Evolutionary conservation across 1,140 invertebrate species (phyloP), one percentile per base, ranked within the genome.

Genomic region (Muscidifurax raptorellus): DNA sequence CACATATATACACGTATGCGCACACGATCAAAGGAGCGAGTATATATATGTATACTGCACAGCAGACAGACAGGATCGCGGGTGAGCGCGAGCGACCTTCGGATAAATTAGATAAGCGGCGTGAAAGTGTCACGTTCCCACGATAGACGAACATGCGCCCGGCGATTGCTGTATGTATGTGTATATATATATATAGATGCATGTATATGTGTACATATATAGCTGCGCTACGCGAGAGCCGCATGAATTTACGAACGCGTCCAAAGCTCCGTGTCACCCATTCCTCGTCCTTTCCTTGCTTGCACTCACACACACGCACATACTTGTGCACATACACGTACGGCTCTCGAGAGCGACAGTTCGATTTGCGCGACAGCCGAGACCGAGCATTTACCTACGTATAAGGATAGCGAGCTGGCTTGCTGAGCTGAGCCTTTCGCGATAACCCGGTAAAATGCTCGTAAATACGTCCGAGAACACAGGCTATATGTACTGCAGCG

Each of bases 51-150:
- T 30, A 25, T 32, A 30, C n/a, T 2, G 66, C 12, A 18, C 22
- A n/a, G 64, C 59, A 67, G 6, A 77, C n/a, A 67, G 27, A 28
- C 79, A 66, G 25, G 25, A 40, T 77, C 59, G 74, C 78, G 64
- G 82, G 81, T 82, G 77, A 40, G 74, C 72, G 71, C 82, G 47
- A 32, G 85, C 88, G 88, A 87, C 89, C 88, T 89, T 88, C 86
- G 88, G 88, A 88, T 90, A 88, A 89, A 90, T 90, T 90, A 90
- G 89, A 90, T 88, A 88, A 90, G 90, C 88, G 66, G 88, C 87
- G 88, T 83, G 89, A 90, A 90, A 91, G 90, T 91, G 91, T 91
- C 90, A 90, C 89, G 91, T 93, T 93, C 92, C 90, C 91, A 92
- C 92, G 92, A 91, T 89, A 86, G 88, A 87, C 88, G 88, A 87